Percentiles rank a stretch among this genome's conserved stretches.
These are phyloP conservation scores for Magallana ariakensis DNA, from an alignment of 1,140 invertebrate genomes.

Conservation along the genomic window DNA sequence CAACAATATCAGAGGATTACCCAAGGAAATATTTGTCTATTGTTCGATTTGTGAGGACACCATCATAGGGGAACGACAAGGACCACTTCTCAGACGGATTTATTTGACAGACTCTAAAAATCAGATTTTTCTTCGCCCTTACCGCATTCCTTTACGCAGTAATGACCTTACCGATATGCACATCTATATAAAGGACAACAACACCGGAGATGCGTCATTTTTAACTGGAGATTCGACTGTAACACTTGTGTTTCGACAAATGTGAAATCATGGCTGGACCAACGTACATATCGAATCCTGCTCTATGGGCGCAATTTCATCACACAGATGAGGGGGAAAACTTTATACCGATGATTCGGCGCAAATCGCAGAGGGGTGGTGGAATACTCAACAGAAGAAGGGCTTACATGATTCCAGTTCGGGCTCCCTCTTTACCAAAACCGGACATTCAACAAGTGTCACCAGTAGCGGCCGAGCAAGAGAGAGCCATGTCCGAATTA, in stretches of 20 bases:
- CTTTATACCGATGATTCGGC: neutral
- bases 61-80: slow-evolving; percentile 5
- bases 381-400: neutral
- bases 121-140: slow-evolving; percentile 6
- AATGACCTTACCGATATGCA: slow-evolving; percentile 30
- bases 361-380: slow-evolving; percentile 14
- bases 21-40: slow-evolving; percentile 19
- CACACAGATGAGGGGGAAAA: neutral
- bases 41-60: slow-evolving; percentile 34
- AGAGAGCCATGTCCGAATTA: slow-evolving; percentile 39
- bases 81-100: slow-evolving; percentile 23
- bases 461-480: slow-evolving; percentile 33
- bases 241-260: slow-evolving; percentile 18
- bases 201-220: slow-evolving; percentile 20
- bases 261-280: slow-evolving; percentile 7
- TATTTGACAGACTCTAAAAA: slow-evolving; percentile 12
- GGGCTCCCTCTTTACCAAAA: slow-evolving; percentile 1
- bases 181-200: slow-evolving; percentile 42
- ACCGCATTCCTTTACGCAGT: slow-evolving; percentile 10
- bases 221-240: slow-evolving; percentile 17
- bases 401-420: slow-evolving; percentile 32
- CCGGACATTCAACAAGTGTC: slow-evolving; percentile 2
- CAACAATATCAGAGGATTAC: neutral
- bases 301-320: slow-evolving; percentile 9
- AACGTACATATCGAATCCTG: slow-evolving; percentile 18